Percentiles rank a stretch among this genome's conserved stretches.
These are phyloP conservation scores for Narcine bancroftii DNA, from an alignment of 2,113 vertebrate species.

Conservation along the genomic window DNA sequence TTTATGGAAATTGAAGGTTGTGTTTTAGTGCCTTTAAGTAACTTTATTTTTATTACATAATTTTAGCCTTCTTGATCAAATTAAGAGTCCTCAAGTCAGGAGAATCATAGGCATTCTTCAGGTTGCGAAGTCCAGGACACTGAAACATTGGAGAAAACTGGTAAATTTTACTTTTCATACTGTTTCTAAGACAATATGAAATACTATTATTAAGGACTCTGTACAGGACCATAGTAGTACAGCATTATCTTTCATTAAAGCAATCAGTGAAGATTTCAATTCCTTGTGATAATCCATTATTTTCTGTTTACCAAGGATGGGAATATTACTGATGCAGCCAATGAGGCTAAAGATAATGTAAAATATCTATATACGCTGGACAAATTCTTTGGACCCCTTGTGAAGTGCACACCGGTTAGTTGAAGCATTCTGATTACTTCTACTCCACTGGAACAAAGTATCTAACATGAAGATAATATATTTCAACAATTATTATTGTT, in stretches of 20 bases:
- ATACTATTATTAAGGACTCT: not conserved
- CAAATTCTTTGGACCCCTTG: constrained; percentile 60
- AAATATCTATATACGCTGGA: constrained; percentile 65
- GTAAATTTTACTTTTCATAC: constrained; percentile 46
- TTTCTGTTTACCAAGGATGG: constrained; percentile 50
- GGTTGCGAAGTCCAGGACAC: constrained; percentile 57
- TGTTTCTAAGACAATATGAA: not conserved
- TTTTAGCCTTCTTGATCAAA: constrained; percentile 67
- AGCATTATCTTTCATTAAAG: not conserved
- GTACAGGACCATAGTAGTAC: not conserved
- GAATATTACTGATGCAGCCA: constrained; percentile 61
- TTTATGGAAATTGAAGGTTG: not conserved
- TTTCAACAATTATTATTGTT: not conserved
- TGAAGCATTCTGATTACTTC: not conserved
- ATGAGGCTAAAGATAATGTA: constrained; percentile 73
- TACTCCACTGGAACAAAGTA: not conserved
- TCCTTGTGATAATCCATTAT: constrained; percentile 1
- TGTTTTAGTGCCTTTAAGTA: not conserved
- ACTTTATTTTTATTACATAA: constrained; percentile 41
- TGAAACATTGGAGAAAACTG: constrained; percentile 67
- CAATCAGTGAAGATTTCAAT: constrained; percentile 36
- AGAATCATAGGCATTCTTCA: constrained; percentile 68
- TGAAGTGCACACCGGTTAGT: constrained; percentile 61
- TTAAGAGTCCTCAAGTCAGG: constrained; percentile 64
- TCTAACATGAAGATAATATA: not conserved